Base-by-base conservation (phyloP, 2,888 invertebrate genomes). In the Hirtodrosophila duncani region DNA sequence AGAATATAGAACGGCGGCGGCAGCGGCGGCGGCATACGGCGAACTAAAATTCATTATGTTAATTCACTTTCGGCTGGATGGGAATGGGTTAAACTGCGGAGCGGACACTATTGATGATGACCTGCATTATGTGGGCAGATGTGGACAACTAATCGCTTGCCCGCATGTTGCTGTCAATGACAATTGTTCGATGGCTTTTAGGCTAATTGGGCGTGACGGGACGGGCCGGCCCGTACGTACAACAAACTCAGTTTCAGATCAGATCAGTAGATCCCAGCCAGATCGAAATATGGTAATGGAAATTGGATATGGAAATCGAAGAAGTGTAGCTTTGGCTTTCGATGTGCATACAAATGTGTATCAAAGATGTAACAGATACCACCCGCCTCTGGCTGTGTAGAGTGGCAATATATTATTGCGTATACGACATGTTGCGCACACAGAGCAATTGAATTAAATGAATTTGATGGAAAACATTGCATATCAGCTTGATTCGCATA, bases 51-150 rank as follows among this genome's bases (percentile, higher is more conserved):
- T 64, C 79, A 74, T 75, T 72, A 78, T 78, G 56, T 42, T 69
- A 75, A 81, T 75, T 67, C 67, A 67, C 69, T 72, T 72, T 67
- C 59, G 61, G n/a, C n/a, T n/a, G n/a, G n/a, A n/a, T n/a, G n/a
- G n/a, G n/a, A n/a, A n/a, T n/a, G n/a, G n/a, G n/a, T n/a, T n/a
- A n/a, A n/a, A n/a, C n/a, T 37, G 56, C 17, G 43, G 14, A n/a
- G 16, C 20, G 29, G 44, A 39, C n/a, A 49, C 45, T 50, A 61
- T 34, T 61, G 52, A 46, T 53, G 61, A 61, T 49, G 62, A 41
- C 24, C 52, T 45, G 30, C 29, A 45, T 56, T 51, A 45, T 17
- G 11, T 11, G 29, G 17, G 31, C 42, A 39, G 36, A 21, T 10
- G 16, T 24, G 11, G 7, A 39, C 30, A 18, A 24, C 39, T 49